A percentile compares a stretch with the other conserved stretches of the same genome.
Conservation (phyloP, 2,797 vertebrate species). For the Acanthis flammea region DNA sequence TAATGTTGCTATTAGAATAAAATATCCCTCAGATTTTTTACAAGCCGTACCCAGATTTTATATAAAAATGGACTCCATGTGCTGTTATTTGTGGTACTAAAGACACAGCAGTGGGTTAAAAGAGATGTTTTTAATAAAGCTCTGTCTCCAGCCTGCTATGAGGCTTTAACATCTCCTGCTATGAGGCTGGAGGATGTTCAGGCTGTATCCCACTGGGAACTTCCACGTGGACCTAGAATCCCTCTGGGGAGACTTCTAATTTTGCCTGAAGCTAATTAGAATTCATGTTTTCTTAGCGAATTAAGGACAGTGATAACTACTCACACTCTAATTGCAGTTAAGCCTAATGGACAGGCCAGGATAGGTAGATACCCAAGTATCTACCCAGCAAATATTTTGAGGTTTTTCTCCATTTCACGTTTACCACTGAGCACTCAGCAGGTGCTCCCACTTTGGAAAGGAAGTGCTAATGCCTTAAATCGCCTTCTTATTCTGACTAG, state of each 20-base stretch:
- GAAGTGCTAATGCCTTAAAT: constrained; percentile 69
- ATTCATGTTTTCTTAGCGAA: constrained; percentile 73
- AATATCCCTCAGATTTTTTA: constrained; percentile 22
- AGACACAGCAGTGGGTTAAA: neutral
- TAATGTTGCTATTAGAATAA: constrained; percentile 30
- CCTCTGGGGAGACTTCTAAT: constrained; percentile 46
- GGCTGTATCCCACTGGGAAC: constrained; percentile 6
- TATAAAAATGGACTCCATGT: neutral
- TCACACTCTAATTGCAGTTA: constrained; percentile 50
- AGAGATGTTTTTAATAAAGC: constrained; percentile 35
- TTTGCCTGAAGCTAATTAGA: constrained; percentile 72
- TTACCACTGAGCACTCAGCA: constrained; percentile 70
- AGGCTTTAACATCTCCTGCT: neutral
- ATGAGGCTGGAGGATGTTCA: constrained; percentile 21
- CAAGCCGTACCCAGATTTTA: neutral
- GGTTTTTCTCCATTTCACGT: constrained; percentile 48
- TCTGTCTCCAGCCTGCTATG: neutral
- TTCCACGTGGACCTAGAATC: constrained; percentile 15
- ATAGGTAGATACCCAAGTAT: constrained; percentile 48
- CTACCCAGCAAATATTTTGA: constrained; percentile 77
- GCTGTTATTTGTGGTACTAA: neutral
- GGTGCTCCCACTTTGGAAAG: constrained; percentile 58
- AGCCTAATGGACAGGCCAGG: constrained; percentile 48
- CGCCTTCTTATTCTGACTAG: constrained; percentile 53
- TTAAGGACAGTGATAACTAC: constrained; percentile 60